These are phyloP conservation scores for Carcharodon carcharias DNA, from an alignment of 2,797 vertebrate genomes.

Conservation along the genomic window DNA sequence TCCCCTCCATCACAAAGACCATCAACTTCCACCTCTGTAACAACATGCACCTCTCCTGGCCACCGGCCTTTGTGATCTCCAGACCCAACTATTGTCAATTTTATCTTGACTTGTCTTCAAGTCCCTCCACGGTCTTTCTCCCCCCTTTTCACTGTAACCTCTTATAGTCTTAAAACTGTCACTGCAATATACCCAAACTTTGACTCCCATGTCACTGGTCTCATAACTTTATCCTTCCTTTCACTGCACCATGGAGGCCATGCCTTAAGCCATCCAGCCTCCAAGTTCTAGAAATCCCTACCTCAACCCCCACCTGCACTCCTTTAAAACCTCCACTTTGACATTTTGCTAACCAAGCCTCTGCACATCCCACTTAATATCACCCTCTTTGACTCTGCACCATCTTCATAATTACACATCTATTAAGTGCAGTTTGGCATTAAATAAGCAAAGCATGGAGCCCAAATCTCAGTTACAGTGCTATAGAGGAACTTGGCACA, in stretches of 20 bases:
- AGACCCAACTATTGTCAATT: not conserved
- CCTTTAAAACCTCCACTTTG: not conserved
- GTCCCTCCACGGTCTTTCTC: no score
- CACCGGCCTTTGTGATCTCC: not conserved
- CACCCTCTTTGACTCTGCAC: not conserved
- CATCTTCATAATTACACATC: not conserved
- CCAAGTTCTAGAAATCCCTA: not conserved
- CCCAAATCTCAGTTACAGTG: no score
- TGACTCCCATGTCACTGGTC: not conserved
- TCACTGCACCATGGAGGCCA: not conserved
- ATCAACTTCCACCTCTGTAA: no score
- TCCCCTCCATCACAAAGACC: no score
- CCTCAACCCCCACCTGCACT: not conserved
- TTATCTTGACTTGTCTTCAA: not conserved
- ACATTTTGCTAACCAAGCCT: not conserved
- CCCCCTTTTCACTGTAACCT: no score
- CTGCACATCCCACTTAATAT: not conserved
- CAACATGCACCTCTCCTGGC: not conserved
- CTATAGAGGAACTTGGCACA: no score
- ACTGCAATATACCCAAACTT: not conserved
- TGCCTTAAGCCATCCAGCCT: no score
- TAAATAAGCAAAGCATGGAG: no score
- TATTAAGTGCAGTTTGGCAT: not conserved
- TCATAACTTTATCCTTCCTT: not conserved
- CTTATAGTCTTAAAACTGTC: not conserved